phyloP scores from a whole-genome alignment of 1,140 invertebrate species.

The Trichonephila inaurata region DNA sequence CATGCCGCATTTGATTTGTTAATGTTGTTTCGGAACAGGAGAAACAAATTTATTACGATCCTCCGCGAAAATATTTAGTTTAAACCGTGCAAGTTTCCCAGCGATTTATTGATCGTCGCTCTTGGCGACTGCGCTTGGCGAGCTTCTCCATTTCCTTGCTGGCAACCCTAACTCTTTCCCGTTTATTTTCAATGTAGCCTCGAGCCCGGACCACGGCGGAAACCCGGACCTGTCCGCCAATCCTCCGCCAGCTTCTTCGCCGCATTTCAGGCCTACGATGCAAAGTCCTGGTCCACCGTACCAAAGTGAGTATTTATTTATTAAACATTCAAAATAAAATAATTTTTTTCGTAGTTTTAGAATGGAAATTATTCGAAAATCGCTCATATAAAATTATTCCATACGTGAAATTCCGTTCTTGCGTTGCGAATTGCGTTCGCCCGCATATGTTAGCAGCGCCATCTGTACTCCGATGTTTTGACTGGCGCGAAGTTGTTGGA shows the following conservation, averaged over 20 bases:
- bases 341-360: background rate
- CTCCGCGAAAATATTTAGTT: conserved; percentile 72
- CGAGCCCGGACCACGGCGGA: conserved; percentile 74
- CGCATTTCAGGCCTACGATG: conserved; percentile 76
- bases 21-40: conserved; percentile 59
- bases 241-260: conserved; percentile 73
- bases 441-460: conserved; percentile 74
- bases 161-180: conserved; percentile 58
- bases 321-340: background rate
- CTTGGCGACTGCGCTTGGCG: conserved; percentile 64
- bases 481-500: conserved; percentile 74
- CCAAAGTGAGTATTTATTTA: conserved; percentile 70
- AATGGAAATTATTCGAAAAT: background rate
- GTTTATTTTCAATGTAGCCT: conserved; percentile 75
- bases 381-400: background rate
- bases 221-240: conserved; percentile 75
- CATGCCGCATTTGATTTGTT: conserved; percentile 72
- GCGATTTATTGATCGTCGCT: conserved; percentile 48
- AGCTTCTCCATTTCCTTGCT: background rate
- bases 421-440: background rate
- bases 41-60: conserved; percentile 59
- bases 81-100: conserved; percentile 6
- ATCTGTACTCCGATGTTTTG: conserved; percentile 63
- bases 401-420: background rate
- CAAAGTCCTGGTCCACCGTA: conserved; percentile 75